Conservation (phyloP, 2,888 invertebrate species). For the Leuctra nigra region DNA sequence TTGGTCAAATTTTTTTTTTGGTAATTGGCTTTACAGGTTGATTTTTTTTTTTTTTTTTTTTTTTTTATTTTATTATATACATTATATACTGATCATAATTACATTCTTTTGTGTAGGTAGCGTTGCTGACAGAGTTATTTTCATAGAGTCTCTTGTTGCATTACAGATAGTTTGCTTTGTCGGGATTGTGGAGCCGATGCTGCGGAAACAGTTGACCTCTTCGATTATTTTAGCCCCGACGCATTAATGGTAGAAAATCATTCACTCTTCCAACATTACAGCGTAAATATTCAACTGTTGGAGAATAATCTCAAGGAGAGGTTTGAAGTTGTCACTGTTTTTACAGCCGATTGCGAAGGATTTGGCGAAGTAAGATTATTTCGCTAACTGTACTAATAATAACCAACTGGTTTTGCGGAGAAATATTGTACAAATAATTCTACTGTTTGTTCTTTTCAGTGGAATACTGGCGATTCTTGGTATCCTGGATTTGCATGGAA, state of each 20-base stretch:
- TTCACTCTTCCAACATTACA: slow-evolving; percentile 47
- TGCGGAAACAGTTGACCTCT: slow-evolving; percentile 48
- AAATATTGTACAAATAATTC: no score
- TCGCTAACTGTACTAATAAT: not conserved
- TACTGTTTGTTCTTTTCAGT: slow-evolving; percentile 40
- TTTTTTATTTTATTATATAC: no score
- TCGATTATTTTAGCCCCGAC: slow-evolving; percentile 47
- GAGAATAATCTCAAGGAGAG: slow-evolving; percentile 49
- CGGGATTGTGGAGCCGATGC: slow-evolving; percentile 53
- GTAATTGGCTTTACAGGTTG: no score
- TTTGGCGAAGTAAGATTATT: slow-evolving; percentile 42
- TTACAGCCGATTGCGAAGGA: slow-evolving; percentile 49
- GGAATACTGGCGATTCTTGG: slow-evolving; percentile 53
- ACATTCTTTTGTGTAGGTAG: no score
- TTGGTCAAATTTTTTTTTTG: no score
- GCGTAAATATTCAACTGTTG: slow-evolving; percentile 50
- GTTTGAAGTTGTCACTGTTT: slow-evolving; percentile 47
- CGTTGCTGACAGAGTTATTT: no score
- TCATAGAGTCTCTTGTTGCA: no score
- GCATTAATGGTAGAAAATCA: slow-evolving; percentile 44
- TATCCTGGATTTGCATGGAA: slow-evolving; percentile 60
- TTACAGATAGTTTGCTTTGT: slow-evolving; percentile 50
- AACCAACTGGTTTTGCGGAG: slow-evolving; percentile 13
- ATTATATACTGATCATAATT: no score
- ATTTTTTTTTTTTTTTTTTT: no score